A percentile compares a stretch with the other conserved stretches of the same genome.
Conservation (phyloP, 2,113 vertebrate genomes). For the Archilochus colubris region DNA sequence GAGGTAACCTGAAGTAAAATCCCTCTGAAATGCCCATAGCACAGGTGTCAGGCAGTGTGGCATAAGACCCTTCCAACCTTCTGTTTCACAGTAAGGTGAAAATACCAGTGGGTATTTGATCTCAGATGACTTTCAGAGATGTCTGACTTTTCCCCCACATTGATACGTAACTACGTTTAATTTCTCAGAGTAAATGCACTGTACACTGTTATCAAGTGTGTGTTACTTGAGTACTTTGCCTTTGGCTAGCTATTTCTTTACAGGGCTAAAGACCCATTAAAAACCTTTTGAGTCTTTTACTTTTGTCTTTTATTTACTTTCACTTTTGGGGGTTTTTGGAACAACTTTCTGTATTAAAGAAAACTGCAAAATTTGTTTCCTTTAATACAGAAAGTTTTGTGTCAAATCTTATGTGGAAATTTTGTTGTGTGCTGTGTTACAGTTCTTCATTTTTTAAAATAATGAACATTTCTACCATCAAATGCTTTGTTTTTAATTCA, state of each 20-base stretch:
- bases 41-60: too few relatives aligned
- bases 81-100: background rate
- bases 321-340: conserved; percentile 52
- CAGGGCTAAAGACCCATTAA: background rate
- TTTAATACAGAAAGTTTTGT: background rate
- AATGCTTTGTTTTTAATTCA: background rate
- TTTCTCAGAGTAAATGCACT: background rate
- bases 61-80: background rate
- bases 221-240: background rate
- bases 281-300: background rate
- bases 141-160: fast-evolving
- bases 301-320: conserved; percentile 44
- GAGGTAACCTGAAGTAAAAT: background rate
- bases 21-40: background rate
- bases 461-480: background rate
- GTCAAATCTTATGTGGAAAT: conserved; percentile 40
- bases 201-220: background rate
- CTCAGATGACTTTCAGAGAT: background rate
- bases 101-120: background rate
- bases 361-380: background rate
- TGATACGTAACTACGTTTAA: background rate
- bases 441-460: background rate
- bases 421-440: conserved; percentile 6
- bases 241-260: background rate
- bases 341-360: conserved; percentile 47